Evolutionary conservation across 2,797 vertebrate species (phyloP), one percentile per base, ranked within the genome.

Genomic region (Anableps anableps): DNA sequence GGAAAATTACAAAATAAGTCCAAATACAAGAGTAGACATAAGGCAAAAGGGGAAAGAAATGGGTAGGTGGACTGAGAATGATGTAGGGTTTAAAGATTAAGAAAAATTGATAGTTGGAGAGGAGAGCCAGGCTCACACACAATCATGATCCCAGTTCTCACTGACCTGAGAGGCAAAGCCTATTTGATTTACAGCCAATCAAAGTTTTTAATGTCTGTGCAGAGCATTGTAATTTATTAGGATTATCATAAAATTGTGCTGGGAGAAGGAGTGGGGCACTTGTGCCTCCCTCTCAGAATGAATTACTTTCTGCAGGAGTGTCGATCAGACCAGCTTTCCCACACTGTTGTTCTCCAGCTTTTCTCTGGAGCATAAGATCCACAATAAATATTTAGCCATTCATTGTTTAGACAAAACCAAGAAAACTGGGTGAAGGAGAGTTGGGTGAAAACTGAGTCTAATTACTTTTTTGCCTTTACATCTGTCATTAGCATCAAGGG

Each of bases 151-250:
- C 47, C 53, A 19, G 80, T 80, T 86, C 74, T 74, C 68, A 74
- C 68, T 92, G 92, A 94, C 93, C 94, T 88, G 84, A 92, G 90
- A 93, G 86, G 88, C 80, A 73, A 81, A 88, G 92, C 75, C 72
- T 80, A 85, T 93, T 93, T 95, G 93, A 95, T 96, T 95, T 95
- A 95, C 91, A 90, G 93, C 91, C 93, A 95, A 94, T 95, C 94
- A 91, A 86, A 86, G 88, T 92, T 95, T 91, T 93, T 95, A 94
- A 95, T 94, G 91, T 93, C 92, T 90, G 86, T 82, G 85, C 89
- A 81, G 91, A 38, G 82, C 89, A 93, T 95, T 93, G 90, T 95
- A 92, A 95, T 96, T 95, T 93, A 96, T 95, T 94, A 92, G 89
- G 92, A 95, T 95, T 95, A 96, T 94, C 92, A 94, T 95, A 95